phyloP scores from a whole-genome alignment of 2,888 invertebrate genomes.

The Leptopilina myrica region DNA sequence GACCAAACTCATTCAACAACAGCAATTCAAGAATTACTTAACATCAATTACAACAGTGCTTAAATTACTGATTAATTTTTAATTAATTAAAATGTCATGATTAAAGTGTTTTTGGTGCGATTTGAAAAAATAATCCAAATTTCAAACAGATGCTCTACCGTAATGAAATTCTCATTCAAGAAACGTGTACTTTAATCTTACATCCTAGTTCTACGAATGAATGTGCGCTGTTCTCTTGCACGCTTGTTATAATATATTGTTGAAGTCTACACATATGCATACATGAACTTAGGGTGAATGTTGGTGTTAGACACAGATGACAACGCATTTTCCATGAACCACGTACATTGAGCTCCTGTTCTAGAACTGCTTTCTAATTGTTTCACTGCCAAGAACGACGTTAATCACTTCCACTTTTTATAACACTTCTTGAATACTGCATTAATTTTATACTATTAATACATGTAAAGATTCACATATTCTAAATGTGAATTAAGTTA shows the following conservation, averaged over 20 bases:
- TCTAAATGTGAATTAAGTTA: neutral
- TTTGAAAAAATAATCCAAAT: neutral
- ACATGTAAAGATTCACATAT: neutral
- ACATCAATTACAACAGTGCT: neutral
- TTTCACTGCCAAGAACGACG: slow-evolving; percentile 57
- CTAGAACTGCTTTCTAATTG: slow-evolving; percentile 48
- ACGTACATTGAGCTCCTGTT: slow-evolving; percentile 16
- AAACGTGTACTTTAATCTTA: slow-evolving; percentile 35
- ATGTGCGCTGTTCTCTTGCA: slow-evolving; percentile 2
- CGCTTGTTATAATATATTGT: slow-evolving; percentile 17
- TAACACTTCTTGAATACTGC: neutral
- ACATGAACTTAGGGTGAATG: slow-evolving; percentile 9
- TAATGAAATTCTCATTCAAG: slow-evolving; percentile 24
- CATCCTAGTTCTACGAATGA: slow-evolving; percentile 26
- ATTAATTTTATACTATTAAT: neutral
- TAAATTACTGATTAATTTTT: too few relatives aligned
- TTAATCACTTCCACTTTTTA: slow-evolving; percentile 27
- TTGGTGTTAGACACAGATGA: slow-evolving; percentile 21
- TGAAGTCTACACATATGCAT: slow-evolving; percentile 11
- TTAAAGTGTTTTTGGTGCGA: neutral
- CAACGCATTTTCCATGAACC: slow-evolving; percentile 35
- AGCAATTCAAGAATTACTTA: too few relatives aligned
- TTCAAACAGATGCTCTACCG: neutral
- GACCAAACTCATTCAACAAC: too few relatives aligned
- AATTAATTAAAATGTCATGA: too few relatives aligned